These are phyloP conservation scores for Brachymystax lenok DNA, from an alignment of 2,797 vertebrate species.

Conservation along the genomic window DNA sequence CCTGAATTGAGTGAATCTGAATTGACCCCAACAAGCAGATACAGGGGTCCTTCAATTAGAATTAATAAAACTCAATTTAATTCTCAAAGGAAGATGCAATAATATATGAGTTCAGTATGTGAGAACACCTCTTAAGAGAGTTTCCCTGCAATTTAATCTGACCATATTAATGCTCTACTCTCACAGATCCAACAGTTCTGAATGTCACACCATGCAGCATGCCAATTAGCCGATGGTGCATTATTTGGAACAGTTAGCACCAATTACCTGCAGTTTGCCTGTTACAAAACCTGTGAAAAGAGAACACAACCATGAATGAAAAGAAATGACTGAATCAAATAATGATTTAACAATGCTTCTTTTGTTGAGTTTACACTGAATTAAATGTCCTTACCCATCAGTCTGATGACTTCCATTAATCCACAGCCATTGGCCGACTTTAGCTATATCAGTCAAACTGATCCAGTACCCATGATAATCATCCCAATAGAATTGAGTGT, in stretches of 20 bases:
- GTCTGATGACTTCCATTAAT: conserved; percentile 37
- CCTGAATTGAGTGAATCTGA: too few species aligned
- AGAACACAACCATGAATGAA: background rate
- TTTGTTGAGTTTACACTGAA: background rate
- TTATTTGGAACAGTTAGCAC: background rate
- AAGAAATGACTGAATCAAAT: background rate
- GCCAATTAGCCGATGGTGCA: conserved; percentile 43
- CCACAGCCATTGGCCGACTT: conserved; percentile 34
- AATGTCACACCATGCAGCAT: background rate
- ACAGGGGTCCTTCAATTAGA: too few species aligned
- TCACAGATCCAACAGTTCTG: conserved; percentile 60
- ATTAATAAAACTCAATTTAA: too few species aligned
- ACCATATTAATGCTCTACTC: conserved; percentile 41
- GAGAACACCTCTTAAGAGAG: too few species aligned
- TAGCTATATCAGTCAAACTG: conserved; percentile 36
- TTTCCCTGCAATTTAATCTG: background rate
- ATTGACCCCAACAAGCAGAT: too few species aligned
- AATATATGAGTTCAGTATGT: too few species aligned
- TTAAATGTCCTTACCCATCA: conserved; percentile 28
- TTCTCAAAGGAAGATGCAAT: background rate
- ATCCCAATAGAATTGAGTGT: conserved; percentile 9
- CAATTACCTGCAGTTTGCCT: background rate
- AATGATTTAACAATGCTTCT: background rate
- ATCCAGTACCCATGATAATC: conserved; percentile 55
- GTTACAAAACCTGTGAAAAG: conserved; percentile 9